phyloP scores from a whole-genome alignment of 2,888 invertebrate species.

The Hololepta plana region DNA sequence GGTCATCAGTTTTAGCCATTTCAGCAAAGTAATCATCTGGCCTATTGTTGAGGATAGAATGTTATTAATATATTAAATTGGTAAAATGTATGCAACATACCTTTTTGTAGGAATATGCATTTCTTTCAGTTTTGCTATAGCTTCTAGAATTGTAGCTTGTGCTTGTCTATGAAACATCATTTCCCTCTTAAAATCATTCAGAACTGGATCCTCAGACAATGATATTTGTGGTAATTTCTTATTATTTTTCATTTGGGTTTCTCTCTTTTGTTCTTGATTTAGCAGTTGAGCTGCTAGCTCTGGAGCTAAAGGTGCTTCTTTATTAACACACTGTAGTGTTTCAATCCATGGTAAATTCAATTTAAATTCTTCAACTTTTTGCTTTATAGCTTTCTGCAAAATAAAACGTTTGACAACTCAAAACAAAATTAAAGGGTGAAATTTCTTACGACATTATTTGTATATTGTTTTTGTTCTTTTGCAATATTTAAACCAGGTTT shows the following conservation, averaged over 20 bases:
- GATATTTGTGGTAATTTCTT: constrained; percentile 45
- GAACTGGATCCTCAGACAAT: constrained; percentile 54
- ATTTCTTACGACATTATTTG: constrained; percentile 56
- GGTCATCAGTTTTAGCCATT: constrained; percentile 94
- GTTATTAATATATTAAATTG: constrained; percentile 2
- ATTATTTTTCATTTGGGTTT: constrained; percentile 44
- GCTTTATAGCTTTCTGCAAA: constrained; percentile 39
- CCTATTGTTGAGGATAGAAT: constrained; percentile 20
- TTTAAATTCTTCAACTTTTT: constrained; percentile 52
- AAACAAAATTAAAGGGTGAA: constrained; percentile 2
- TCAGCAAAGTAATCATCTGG: constrained; percentile 98
- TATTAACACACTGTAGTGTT: constrained; percentile 58
- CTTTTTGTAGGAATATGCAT: constrained; percentile 30
- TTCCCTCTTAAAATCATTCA: constrained; percentile 87
- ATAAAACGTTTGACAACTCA: constrained; percentile 6
- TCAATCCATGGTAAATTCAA: constrained; percentile 72
- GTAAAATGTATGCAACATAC: constrained; percentile 14
- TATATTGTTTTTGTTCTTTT: constrained; percentile 35
- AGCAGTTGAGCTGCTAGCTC: constrained; percentile 63
- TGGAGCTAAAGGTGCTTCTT: constrained; percentile 66
- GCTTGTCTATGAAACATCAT: constrained; percentile 75
- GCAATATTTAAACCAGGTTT: constrained; percentile 73
- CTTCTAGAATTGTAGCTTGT: constrained; percentile 69
- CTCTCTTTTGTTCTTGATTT: constrained; percentile 53
- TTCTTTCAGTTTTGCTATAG: constrained; percentile 57